Conservation (phyloP, 2,113 vertebrate genomes). For the Cheilinus undulatus region DNA sequence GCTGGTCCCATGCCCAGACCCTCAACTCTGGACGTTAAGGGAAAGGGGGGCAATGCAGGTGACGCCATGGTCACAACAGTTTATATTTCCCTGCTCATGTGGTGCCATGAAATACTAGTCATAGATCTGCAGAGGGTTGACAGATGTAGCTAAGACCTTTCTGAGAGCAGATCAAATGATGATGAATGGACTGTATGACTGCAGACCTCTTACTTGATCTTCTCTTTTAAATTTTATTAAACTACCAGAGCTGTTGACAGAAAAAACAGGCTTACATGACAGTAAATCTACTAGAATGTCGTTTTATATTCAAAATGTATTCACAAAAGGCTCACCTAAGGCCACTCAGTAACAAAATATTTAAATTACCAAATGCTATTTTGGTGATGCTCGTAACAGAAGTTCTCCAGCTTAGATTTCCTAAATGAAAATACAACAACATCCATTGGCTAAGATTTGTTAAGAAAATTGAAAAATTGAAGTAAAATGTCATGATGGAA, state of each 20-base stretch:
- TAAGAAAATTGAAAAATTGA: neutral
- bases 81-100: conserved; percentile 52
- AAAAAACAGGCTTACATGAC: neutral
- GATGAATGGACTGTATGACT: conserved; percentile 37
- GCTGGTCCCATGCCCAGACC: conserved; percentile 48
- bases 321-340: neutral
- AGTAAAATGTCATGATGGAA: conserved; percentile 9
- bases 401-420: too few relatives aligned
- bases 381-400: neutral
- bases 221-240: conserved; percentile 17
- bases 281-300: neutral
- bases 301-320: neutral
- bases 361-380: neutral
- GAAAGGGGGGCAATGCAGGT: conserved; percentile 28
- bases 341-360: neutral
- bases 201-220: conserved; percentile 20
- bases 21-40: conserved; percentile 13
- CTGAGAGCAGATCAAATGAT: conserved; percentile 50
- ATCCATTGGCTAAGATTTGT: neutral
- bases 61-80: conserved; percentile 51
- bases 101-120: conserved; percentile 57
- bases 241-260: conserved; percentile 2
- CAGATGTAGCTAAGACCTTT: conserved; percentile 50
- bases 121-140: conserved; percentile 58
- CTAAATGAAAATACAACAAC: too few relatives aligned